Base-by-base conservation (phyloP, 2,113 vertebrate genomes). In the Pampusana beccarii region DNA sequence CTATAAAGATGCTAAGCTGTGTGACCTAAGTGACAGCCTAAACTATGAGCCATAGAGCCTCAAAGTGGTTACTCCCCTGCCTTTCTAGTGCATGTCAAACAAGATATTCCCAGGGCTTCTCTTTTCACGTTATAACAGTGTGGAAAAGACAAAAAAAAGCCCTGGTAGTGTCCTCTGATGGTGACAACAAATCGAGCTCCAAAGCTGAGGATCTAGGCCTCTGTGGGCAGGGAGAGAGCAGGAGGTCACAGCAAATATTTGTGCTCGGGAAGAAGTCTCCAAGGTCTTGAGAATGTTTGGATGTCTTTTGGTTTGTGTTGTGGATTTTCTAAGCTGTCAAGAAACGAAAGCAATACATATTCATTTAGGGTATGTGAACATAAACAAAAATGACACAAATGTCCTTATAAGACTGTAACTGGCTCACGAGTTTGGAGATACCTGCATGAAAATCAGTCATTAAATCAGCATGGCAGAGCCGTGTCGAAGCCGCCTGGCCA, bases 381-480 rank as follows among this genome's bases (percentile, higher is more conserved):
- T 2, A 36, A 72, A 21, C 10, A 57, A 34, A 72, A 78, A 12
- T 33, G 40, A 25, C 38, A 20, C 9, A 12, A n/a, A 17, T 29
- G 38, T 33, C 42, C 56, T 79, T 6, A 6, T 3, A 48, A 65
- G 31, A 48, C 34, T 29, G 34, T 24, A 62, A 28, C 26, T 54
- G n/a, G 23, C n/a, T 74, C 7, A 3, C 0, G 4, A 31, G 9
- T 83, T 48, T 42, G 48, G 75, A 29, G 82, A n/a, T 5, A n/a
- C 11, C 26, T 40, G 44, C n/a, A 1, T 38, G 44, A 44, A 33
- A 54, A 54, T 21, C 29, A 38, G 60, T 28, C 40, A 4, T 31
- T 60, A 21, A 19, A 0, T 11, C 26, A 31, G 33, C 0, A 0
- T 1, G n/a, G 44, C 50, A 66, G 66, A 65, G 36, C 46, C 1